These are phyloP conservation scores for Gymnorhina tibicen DNA, from an alignment of 2,113 vertebrate species.

Conservation along the genomic window DNA sequence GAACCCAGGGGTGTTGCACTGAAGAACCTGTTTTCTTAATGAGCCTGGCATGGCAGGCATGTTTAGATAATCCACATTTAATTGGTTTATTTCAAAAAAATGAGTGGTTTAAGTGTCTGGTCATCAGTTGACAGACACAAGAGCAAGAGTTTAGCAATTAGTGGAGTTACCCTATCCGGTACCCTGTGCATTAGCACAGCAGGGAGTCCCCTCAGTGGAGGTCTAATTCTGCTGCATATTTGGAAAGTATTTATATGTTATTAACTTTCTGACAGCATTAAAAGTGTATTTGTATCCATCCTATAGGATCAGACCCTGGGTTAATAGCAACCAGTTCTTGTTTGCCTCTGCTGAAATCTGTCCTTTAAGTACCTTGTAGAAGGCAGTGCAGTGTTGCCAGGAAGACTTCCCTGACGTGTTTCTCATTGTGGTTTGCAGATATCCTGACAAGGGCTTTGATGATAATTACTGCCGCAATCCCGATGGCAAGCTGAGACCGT, in stretches of 20 bases:
- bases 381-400: constrained; percentile 6
- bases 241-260: neutral
- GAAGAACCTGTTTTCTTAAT: constrained; percentile 65
- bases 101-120: neutral
- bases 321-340: neutral
- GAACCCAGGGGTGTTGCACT: constrained; percentile 54
- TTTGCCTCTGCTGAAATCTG: neutral
- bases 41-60: constrained; percentile 47
- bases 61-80: constrained; percentile 68
- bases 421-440: constrained; percentile 80
- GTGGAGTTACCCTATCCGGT: constrained; percentile 11
- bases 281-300: neutral
- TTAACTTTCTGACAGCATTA: neutral
- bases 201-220: constrained; percentile 4
- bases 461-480: constrained; percentile 99
- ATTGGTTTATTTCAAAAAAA: constrained; percentile 47
- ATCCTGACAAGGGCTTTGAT: constrained; percentile 92
- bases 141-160: constrained; percentile 36
- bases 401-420: constrained; percentile 68
- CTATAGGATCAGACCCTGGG: neutral
- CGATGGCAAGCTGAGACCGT: constrained; percentile 90
- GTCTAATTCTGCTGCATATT: neutral
- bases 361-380: neutral
- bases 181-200: constrained; percentile 10
- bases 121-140: constrained; percentile 1